phyloP scores from a whole-genome alignment of 1,140 invertebrate species.

The Neodiprion lecontei region DNA sequence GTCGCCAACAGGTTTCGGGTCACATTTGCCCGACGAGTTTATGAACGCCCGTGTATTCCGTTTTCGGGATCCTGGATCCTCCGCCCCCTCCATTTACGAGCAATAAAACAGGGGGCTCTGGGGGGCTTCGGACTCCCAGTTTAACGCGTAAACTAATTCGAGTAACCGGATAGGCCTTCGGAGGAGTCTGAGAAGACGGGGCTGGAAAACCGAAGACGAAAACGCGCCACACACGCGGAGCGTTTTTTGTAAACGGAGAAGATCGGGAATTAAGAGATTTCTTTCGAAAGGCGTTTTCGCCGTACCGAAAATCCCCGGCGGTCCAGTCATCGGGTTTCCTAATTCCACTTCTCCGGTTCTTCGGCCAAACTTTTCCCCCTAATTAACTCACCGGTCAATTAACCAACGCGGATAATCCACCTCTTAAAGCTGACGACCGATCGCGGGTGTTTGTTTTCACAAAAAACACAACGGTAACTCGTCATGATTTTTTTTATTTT shows the following conservation, averaged over 20 bases:
- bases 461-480: background rate
- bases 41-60: background rate
- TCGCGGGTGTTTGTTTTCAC: background rate
- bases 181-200: background rate
- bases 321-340: background rate
- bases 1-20: background rate
- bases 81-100: background rate
- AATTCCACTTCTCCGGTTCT: background rate
- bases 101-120: background rate
- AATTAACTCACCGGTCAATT: background rate
- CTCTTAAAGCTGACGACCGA: background rate
- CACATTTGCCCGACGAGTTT: background rate
- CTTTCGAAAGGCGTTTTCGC: background rate
- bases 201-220: background rate
- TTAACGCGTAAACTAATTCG: background rate
- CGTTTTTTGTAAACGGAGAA: background rate
- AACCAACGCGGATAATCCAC: no score
- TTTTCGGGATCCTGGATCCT: background rate
- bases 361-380: background rate
- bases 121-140: background rate
- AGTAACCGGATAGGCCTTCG: constrained; percentile 4
- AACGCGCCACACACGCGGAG: background rate
- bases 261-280: constrained; percentile 1
- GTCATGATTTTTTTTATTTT: background rate
- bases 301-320: background rate